phyloP scores from a whole-genome alignment of 2,797 vertebrate genomes.

The Neoniphon sammara region DNA sequence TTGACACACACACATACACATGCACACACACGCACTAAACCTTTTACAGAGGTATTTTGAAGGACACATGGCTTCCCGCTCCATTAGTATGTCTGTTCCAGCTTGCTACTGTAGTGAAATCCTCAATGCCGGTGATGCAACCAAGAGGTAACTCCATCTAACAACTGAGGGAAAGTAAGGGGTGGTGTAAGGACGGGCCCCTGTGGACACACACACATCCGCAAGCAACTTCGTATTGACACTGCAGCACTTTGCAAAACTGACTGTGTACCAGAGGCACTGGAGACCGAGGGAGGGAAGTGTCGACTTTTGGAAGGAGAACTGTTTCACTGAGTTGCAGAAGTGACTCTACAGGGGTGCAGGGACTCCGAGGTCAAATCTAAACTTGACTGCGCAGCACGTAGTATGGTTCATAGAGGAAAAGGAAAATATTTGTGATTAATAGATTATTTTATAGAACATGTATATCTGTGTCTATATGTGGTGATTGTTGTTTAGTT shows the following conservation, averaged over 20 bases:
- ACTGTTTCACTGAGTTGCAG: slow-evolving; percentile 14
- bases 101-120: slow-evolving; percentile 34
- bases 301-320: not conserved
- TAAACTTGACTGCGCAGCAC: too few relatives aligned
- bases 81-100: not conserved
- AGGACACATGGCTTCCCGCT: not conserved
- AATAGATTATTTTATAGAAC: too few relatives aligned
- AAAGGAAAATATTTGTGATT: not conserved
- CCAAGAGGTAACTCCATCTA: slow-evolving; percentile 30
- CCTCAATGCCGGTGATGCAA: slow-evolving; percentile 58
- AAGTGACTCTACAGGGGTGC: not conserved
- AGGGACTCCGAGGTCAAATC: not conserved
- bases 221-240: slow-evolving; percentile 38
- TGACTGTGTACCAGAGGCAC: slow-evolving; percentile 32
- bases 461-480: too few relatives aligned
- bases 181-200: slow-evolving; percentile 14
- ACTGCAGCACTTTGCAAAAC: slow-evolving; percentile 18
- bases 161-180: slow-evolving; percentile 21
- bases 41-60: not conserved
- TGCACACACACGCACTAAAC: not conserved
- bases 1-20: slow-evolving; percentile 4
- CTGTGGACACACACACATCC: slow-evolving; percentile 39
- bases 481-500: too few relatives aligned
- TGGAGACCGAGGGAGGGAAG: slow-evolving; percentile 8
- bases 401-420: not conserved